Evolutionary conservation across 2,797 vertebrate genomes (phyloP).

Genomic region (Catharus ustulatus): DNA sequence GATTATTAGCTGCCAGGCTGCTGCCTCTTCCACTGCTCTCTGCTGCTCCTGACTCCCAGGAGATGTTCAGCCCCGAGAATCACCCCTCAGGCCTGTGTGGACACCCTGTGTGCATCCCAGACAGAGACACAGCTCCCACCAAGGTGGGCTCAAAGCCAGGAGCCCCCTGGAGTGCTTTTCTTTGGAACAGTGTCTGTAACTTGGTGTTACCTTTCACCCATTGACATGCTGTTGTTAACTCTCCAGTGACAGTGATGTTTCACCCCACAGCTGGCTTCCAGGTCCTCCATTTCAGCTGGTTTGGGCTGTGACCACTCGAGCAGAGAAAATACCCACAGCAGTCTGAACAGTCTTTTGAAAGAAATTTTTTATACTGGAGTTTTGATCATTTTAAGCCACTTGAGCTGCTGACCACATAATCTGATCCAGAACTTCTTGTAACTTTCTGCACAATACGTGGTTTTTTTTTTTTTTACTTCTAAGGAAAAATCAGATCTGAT

Average conservation of each 20-base stretch:
- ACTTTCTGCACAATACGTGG: background rate
- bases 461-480: background rate
- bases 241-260: background rate
- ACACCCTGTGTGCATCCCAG: background rate
- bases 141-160: background rate
- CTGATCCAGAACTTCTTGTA: background rate
- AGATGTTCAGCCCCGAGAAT: background rate
- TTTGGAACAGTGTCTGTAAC: background rate
- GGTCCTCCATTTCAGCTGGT: background rate
- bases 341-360: background rate
- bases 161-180: background rate
- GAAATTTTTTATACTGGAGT: background rate
- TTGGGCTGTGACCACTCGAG: fast-evolving
- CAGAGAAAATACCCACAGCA: background rate
- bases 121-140: background rate
- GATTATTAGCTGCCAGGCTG: background rate
- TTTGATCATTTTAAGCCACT: background rate
- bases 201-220: background rate
- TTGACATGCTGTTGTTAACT: background rate
- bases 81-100: background rate
- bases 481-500: background rate
- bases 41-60: background rate
- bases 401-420: background rate
- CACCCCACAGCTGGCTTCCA: background rate
- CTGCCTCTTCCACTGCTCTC: background rate